phyloP scores from a whole-genome alignment of 1,140 invertebrate genomes.

The Heliconius hewitsoni region DNA sequence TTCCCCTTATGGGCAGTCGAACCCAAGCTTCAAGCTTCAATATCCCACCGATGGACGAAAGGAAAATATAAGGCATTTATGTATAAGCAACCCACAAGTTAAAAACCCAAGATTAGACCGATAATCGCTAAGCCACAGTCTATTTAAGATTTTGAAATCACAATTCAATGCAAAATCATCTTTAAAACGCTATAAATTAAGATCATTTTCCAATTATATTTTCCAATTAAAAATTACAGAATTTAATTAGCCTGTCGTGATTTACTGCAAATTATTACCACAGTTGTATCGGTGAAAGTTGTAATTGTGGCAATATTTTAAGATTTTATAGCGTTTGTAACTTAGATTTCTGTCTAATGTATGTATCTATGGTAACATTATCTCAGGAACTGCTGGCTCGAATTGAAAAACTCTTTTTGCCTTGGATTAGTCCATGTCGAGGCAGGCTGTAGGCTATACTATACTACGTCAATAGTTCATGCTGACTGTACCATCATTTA shows the following conservation, averaged over 20 bases:
- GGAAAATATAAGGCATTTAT: too few relatives aligned
- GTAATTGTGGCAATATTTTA: not conserved
- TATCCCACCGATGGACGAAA: too few relatives aligned
- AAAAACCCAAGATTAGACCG: not conserved
- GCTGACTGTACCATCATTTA: too few relatives aligned
- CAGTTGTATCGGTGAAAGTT: slow-evolving; percentile 17
- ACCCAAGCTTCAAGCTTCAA: too few relatives aligned
- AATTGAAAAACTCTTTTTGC: too few relatives aligned
- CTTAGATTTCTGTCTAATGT: not conserved
- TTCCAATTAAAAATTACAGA: not conserved
- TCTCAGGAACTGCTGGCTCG: too few relatives aligned
- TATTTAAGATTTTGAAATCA: not conserved
- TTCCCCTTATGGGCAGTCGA: too few relatives aligned
- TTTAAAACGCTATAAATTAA: not conserved
- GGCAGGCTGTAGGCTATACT: too few relatives aligned
- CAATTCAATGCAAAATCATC: not conserved
- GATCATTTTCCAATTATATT: not conserved
- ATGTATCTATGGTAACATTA: not conserved
- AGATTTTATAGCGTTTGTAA: slow-evolving; percentile 1
- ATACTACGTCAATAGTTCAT: too few relatives aligned
- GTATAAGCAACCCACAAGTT: not conserved
- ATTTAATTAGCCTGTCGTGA: slow-evolving; percentile 14
- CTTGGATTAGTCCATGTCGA: too few relatives aligned
- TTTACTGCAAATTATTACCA: slow-evolving; percentile 18
- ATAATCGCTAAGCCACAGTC: slow-evolving; percentile 1